phyloP scores from a whole-genome alignment of 2,113 vertebrate genomes.

The Percina caprodes region DNA sequence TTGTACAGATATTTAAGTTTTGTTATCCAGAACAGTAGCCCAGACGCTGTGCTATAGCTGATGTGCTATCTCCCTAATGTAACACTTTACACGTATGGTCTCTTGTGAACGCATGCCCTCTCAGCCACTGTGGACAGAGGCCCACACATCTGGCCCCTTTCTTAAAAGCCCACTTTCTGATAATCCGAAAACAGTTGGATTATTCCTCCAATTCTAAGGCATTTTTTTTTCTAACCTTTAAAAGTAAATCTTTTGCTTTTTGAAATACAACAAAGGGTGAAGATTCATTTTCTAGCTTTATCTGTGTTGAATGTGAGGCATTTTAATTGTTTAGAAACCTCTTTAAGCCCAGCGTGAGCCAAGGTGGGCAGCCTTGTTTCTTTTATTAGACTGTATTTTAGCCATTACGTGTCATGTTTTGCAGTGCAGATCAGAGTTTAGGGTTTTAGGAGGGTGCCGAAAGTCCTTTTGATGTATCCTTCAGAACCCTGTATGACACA shows the following conservation, averaged over 20 bases:
- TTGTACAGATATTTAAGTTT: conserved; percentile 18
- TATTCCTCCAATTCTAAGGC: conserved; percentile 13
- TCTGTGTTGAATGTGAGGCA: conserved; percentile 69
- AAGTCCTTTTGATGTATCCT: conserved; percentile 11
- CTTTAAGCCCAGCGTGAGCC: conserved; percentile 42
- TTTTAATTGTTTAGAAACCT: conserved; percentile 59
- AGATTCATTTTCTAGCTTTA: conserved; percentile 54
- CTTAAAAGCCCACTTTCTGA: conserved; percentile 8
- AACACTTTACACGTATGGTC: background rate
- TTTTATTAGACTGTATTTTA: conserved; percentile 65
- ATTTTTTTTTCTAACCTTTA: conserved; percentile 41
- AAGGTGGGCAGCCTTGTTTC: conserved; percentile 61
- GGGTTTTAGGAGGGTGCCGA: conserved; percentile 12
- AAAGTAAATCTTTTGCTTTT: conserved; percentile 45
- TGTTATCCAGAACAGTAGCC: conserved; percentile 8
- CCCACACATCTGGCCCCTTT: background rate
- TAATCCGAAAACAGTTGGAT: conserved; percentile 6
- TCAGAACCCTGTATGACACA: conserved; percentile 58
- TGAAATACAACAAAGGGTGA: conserved; percentile 41
- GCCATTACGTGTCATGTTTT: conserved; percentile 61
- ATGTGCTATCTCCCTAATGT: background rate
- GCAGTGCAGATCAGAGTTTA: conserved; percentile 47
- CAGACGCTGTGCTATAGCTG: background rate
- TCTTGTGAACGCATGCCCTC: background rate
- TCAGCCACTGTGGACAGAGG: background rate